Base-by-base conservation (phyloP, 2,888 invertebrate species). In the Ariolimax columbianus region DNA sequence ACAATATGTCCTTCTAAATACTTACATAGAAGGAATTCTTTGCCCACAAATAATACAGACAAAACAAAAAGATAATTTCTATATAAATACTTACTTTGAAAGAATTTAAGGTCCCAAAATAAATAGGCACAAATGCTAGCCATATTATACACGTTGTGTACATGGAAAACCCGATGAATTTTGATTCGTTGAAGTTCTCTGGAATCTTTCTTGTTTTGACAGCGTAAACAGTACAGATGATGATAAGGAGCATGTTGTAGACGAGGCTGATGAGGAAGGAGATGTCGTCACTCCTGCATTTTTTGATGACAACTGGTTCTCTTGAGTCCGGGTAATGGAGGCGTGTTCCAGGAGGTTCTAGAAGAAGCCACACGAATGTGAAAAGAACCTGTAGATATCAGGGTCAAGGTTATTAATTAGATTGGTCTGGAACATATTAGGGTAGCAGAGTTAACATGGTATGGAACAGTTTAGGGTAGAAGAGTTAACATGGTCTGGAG, bases 111-210 rank as follows among this genome's bases (percentile, higher is more conserved):
- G 97, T 96, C 77, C 97, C 96, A 90, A 97, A 97, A 93, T 97
- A 97, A 89, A 97, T 97, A 26, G 97, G 96, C 72, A 97, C 95
- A 94, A 97, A 97, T 70, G 94, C 94, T 30, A 97, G 95, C 97
- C 97, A 97, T 43, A 97, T 96, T 87, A 97, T 97, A 92, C 97
- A 97, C 0, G 97, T 97, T 0, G 96, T 96, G 93, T 97, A 97
- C 97, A 97, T 97, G 7, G 97, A 96, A 91, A 97, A 97, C 80
- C 97, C 97, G 90, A 97, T 97, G 92, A 96, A 97, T 92, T 97
- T 97, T 4, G 96, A 96, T 93, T 97, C 97, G 93, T 97, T 97
- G 93, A 97, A 97, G 91, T 97, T 97, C 93, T 97, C 97, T 11
- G 97, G 97, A 89, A 97, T 97, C 93, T 97, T 96, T 47, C 97